A percentile compares a stretch with the other conserved stretches of the same genome.
Evolutionary conservation across 2,888 invertebrate genomes (phyloP).

Genomic region (Ophion ventricosus): DNA sequence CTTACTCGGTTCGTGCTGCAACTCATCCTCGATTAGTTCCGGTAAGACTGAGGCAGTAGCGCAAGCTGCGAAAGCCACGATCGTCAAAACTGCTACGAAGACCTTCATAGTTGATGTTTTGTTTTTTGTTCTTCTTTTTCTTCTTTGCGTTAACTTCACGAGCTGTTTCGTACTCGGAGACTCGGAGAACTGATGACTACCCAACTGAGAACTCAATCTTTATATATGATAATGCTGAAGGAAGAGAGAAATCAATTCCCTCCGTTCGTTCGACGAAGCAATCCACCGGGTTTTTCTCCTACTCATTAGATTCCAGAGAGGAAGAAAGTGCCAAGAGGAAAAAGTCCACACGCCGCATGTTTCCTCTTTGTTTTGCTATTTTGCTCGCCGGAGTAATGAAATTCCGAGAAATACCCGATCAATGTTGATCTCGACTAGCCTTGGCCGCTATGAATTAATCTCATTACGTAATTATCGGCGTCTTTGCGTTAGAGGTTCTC

Average conservation of each 20-base stretch:
- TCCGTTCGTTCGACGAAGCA: constrained; percentile 13
- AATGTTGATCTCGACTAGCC: not conserved
- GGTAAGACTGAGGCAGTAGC: constrained; percentile 51
- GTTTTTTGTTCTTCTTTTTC: not conserved
- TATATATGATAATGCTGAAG: constrained; percentile 31
- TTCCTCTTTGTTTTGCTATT: not conserved
- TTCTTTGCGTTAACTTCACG: not conserved
- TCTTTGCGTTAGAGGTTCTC: not conserved
- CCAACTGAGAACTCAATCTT: not conserved
- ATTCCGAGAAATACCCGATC: constrained; percentile 1
- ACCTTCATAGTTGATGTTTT: constrained; percentile 55
- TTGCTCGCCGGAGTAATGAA: not conserved
- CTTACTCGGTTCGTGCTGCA: constrained; percentile 45
- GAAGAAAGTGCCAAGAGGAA: constrained; percentile 7
- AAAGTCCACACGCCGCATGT: not conserved
- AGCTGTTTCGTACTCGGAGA: not conserved
- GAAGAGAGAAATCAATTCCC: not conserved
- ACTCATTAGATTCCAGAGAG: not conserved
- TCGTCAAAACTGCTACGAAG: constrained; percentile 45
- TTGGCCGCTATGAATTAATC: not conserved
- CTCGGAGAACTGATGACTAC: constrained; percentile 28
- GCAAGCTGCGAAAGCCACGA: constrained; percentile 38
- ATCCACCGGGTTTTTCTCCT: constrained; percentile 12
- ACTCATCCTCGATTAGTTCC: constrained; percentile 47
- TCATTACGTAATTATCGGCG: not conserved